Evolutionary conservation across 1,140 invertebrate species (phyloP), one percentile per base, ranked within the genome.

Genomic region (Diachasmimorpha longicaudata): DNA sequence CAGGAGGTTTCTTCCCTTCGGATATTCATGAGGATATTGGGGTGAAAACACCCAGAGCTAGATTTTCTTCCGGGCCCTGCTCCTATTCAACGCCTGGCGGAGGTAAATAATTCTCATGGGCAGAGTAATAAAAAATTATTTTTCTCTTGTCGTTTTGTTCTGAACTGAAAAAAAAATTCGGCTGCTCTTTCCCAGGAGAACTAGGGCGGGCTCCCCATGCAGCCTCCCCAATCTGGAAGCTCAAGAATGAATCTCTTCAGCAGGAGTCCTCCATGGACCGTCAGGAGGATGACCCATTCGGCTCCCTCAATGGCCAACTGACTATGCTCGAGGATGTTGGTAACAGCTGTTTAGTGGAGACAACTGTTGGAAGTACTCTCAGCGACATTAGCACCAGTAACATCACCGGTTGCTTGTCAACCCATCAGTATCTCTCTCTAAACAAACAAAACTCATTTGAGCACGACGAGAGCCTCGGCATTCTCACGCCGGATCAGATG

Each of bases 401-500:
- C 14, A 52, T 16, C 88, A 74, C 90, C 81, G 89, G 75, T 36
- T 70, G 81, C 9, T 80, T 86, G 89, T 79, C 79, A 36, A 71
- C 83, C 5, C 81, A 86, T 55, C 87, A 85, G 70, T 86, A 84
- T 78, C 84, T 88, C 73, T 85, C 88, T 82, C 87, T 93, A 14
- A 93, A 92, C 82, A 93, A 94, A 82, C 93, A 95, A 81, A 93
- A 93, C 82, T 94, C 93, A 13, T 92, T 95, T 76, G 94, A 93
- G 75, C 84, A 92, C 80, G 93, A 96, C 85, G 95, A 96, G 79
- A 95, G 93, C 81, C 88, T 96, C 75, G 95, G 95, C 9, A 96
- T 96, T 78, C 88, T 96, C 16, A 96, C 95, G 6, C 95, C 95
- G 0, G 94, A 95, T 89, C 95, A 96, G 85, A 96, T 96, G 95